Conservation (phyloP, 1,140 invertebrate species). For the Battus philenor region DNA sequence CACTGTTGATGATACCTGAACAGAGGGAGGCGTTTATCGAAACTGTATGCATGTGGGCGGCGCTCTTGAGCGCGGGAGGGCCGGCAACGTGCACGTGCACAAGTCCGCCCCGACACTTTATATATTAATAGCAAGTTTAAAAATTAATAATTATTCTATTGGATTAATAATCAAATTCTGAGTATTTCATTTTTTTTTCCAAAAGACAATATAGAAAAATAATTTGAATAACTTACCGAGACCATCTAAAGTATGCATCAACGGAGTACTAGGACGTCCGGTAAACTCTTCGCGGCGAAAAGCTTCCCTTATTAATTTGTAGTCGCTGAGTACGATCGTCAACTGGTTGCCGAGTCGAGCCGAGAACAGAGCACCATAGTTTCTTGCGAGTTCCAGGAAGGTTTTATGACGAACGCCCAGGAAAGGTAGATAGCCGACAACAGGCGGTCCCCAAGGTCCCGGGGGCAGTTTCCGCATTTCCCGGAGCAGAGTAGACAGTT, state of each 20-base stretch:
- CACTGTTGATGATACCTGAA: conserved; percentile 93
- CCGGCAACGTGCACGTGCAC: conserved; percentile 32
- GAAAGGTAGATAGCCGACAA: conserved; percentile 89
- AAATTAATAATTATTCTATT: too few relatives aligned
- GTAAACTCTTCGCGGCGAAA: conserved; percentile 91
- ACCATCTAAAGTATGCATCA: conserved; percentile 90
- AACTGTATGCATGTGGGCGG: conserved; percentile 40
- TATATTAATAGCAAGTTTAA: too few relatives aligned
- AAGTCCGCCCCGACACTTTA: background rate
- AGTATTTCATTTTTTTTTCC: too few relatives aligned
- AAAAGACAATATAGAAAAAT: too few relatives aligned
- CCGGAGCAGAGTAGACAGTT: conserved; percentile 76
- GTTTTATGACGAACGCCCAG: conserved; percentile 87
- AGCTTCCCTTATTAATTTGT: conserved; percentile 87
- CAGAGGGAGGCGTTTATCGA: conserved; percentile 52
- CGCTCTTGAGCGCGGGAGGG: conserved; percentile 25
- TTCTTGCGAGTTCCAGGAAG: conserved; percentile 83
- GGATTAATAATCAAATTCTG: too few relatives aligned
- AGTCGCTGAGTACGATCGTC: conserved; percentile 90
- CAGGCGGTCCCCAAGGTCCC: conserved; percentile 89
- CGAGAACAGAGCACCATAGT: conserved; percentile 90
- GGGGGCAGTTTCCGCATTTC: conserved; percentile 83
- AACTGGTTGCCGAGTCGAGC: conserved; percentile 86
- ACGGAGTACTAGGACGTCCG: conserved; percentile 87
- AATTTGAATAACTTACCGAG: conserved; percentile 84